These are phyloP conservation scores for Belgica antarctica DNA, from an alignment of 2,888 invertebrate species.

Conservation along the genomic window DNA sequence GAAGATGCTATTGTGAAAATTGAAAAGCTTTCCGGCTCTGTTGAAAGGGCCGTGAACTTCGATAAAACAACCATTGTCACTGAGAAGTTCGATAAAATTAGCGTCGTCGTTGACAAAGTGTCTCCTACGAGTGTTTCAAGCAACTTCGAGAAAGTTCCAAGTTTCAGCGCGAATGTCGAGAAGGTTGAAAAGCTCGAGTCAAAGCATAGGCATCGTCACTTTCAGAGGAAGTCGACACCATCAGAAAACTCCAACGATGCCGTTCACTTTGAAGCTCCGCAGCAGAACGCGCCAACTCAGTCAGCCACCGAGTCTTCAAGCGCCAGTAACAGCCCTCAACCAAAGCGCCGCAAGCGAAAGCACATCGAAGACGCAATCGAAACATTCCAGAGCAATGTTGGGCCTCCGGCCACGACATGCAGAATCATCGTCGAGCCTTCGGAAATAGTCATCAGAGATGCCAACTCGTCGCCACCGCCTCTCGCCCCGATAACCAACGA, in stretches of 20 bases:
- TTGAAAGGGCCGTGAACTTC: neutral
- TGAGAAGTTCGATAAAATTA: slow-evolving; percentile 29
- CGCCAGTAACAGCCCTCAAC: slow-evolving; percentile 32
- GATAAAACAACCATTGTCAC: slow-evolving; percentile 19
- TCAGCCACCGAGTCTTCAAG: slow-evolving; percentile 28
- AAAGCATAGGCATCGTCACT: slow-evolving; percentile 33
- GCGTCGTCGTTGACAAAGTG: neutral
- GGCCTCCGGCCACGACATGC: neutral
- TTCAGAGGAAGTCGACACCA: slow-evolving; percentile 28
- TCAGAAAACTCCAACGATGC: slow-evolving; percentile 4
- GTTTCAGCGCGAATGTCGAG: slow-evolving; percentile 12
- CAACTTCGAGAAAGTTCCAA: neutral
- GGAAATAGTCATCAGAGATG: slow-evolving; percentile 10
- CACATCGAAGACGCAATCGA: neutral
- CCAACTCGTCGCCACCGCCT: slow-evolving; percentile 30
- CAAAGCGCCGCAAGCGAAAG: slow-evolving; percentile 34
- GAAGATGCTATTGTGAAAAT: slow-evolving; percentile 24
- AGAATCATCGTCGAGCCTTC: slow-evolving; percentile 27
- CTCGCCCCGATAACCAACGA: neutral
- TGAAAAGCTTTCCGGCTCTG: neutral
- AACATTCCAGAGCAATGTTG: slow-evolving; percentile 27
- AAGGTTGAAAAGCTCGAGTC: neutral
- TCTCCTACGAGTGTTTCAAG: neutral
- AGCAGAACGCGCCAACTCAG: neutral
- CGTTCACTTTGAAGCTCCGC: neutral